Evolutionary conservation across 1,140 invertebrate species (phyloP).

Genomic region (Cephus cinctus): DNA sequence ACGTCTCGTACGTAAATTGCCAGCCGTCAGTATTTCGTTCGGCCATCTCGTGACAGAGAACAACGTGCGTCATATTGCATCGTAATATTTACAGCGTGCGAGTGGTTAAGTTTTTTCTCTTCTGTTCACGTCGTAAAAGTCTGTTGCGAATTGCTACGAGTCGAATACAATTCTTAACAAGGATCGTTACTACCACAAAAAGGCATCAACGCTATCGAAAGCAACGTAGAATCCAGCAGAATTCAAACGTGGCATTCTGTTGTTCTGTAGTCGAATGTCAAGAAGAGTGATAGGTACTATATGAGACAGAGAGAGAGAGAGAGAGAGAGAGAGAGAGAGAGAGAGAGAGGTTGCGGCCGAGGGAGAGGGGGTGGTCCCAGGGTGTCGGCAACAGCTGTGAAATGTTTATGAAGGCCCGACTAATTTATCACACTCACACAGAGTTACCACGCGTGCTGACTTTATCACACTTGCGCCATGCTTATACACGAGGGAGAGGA

Average conservation of each 20-base stretch:
- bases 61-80: neutral
- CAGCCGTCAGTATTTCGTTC: no score
- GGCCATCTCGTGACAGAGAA: neutral
- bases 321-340: neutral
- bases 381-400: neutral
- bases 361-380: neutral
- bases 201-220: neutral
- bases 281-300: neutral
- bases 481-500: no score
- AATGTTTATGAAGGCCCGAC: no score
- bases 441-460: no score
- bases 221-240: neutral
- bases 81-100: neutral
- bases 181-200: no score
- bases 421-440: no score
- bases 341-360: neutral
- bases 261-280: neutral
- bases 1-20: no score
- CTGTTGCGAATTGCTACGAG: neutral
- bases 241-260: neutral
- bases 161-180: neutral
- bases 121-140: no score
- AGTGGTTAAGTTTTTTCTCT: neutral
- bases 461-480: no score
- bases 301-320: neutral